Base-by-base conservation (phyloP, 2,888 invertebrate species). In the Perithous albicinctus region DNA sequence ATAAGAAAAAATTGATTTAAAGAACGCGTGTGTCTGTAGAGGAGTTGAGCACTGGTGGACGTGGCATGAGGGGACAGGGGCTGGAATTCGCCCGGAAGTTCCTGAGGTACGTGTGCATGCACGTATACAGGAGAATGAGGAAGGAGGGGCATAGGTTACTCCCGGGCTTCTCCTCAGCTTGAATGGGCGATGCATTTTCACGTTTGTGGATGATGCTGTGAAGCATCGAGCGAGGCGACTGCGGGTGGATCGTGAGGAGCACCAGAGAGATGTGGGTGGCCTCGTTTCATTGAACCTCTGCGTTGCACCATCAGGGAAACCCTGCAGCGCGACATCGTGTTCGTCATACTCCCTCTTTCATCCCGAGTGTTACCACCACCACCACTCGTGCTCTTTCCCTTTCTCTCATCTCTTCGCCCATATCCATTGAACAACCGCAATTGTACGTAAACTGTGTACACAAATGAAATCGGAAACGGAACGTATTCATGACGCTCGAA, bases 221-320 rank as follows among this genome's bases (percentile, higher is more conserved):
- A 76, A 26, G 15, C 59, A 76, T 67, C 66, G 67, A 67, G 66
- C 63, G 69, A 38, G 8, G 63, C 46, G 56, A 43, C 29, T 29
- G 78, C 29, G 48, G 29, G 48, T 23, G 32, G 51, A n/a, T 10
- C 10, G 51, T 20, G 12, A 43, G 35, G 43, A 7, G n/a, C n/a
- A n/a, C n/a, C n/a, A n/a, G n/a, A 29, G 59, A 70, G 64, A 78
- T 72, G 82, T 76, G 46, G 79, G 70, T 85, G 85, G 85, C 85
- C 84, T 82, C 80, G 85, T 85, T 85, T 84, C 82, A 85, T 85
- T 84, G 84, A 85, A 84, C 85, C 83, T n/a, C n/a, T 84, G 80
- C 80, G 80, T 64, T 70, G 76, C 83, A 80, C 82, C 80, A 80
- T 18, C 32, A 15, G 59, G 59, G 73, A 64, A 63, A 78, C 70